phyloP scores from a whole-genome alignment of 2,113 vertebrate species.

The Peucedramus taeniatus region DNA sequence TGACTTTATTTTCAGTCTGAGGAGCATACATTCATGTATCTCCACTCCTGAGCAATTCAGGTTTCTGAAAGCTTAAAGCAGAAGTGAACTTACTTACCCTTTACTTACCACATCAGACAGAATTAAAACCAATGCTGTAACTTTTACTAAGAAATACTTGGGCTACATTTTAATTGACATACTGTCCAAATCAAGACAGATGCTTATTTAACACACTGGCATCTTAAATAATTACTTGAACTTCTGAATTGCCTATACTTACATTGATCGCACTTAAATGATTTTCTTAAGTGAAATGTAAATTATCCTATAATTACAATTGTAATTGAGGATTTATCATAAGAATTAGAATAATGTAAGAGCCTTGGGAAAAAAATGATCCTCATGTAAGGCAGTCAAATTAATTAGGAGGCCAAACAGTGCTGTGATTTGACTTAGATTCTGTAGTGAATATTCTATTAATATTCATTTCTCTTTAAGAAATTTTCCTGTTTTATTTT shows the following conservation, averaged over 20 bases:
- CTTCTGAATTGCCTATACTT: slow-evolving; percentile 21
- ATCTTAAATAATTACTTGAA: slow-evolving; percentile 18
- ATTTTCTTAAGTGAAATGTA: slow-evolving; percentile 44
- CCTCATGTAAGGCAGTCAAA: neutral
- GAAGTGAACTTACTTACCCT: neutral
- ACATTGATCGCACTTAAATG: slow-evolving; percentile 38
- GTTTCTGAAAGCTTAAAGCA: neutral
- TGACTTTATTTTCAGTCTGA: neutral
- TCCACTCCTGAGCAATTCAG: neutral
- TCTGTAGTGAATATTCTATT: neutral
- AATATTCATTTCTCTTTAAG: slow-evolving; percentile 53
- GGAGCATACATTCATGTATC: neutral
- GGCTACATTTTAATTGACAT: neutral
- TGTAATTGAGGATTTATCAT: slow-evolving; percentile 10
- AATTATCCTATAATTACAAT: slow-evolving; percentile 28
- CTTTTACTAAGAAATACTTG: neutral
- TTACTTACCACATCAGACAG: neutral
- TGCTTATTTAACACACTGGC: slow-evolving; percentile 16
- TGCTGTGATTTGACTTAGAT: neutral
- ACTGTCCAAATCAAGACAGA: slow-evolving; percentile 16
- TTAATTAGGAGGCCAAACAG: neutral
- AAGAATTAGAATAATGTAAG: neutral
- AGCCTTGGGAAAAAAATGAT: neutral
- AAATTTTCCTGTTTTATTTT: slow-evolving; percentile 40
- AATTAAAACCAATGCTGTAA: neutral